Evolutionary conservation across 64 coral and sea anemone species (phyloP), one percentile per base, ranked within the genome.

Genomic region (Stylophora pistillata): DNA sequence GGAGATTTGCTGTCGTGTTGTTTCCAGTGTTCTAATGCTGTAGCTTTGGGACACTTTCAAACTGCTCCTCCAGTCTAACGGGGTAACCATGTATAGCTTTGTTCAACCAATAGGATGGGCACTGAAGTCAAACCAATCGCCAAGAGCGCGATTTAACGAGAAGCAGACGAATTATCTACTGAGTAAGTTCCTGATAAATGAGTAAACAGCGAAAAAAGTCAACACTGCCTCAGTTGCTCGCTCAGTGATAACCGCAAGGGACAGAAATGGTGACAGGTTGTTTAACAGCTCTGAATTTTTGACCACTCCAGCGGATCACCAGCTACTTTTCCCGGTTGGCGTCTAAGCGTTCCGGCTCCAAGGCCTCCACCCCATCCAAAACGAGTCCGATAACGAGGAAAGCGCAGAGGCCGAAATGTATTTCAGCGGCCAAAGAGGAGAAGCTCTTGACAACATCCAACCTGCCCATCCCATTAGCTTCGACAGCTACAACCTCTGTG

Each of bases 161-260:
- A 78, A 77, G 37, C 87, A 68, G 29, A 89, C 78, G 47, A 6
- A 69, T 26, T 89, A 89, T 76, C 30, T 78, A 23, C 32, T 78
- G 30, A 53, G 74, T 37, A 89, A 78, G 53, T 89, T 89, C 73
- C n/a, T n/a, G n/a, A n/a, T n/a, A n/a, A n/a, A n/a, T n/a, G n/a
- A n/a, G n/a, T n/a, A n/a, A n/a, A n/a, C 62, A 14, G 71, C 73
- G 12, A 29, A 78, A 61, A 88, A 88, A 78, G 15, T 88, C 16
- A 66, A 74, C 32, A 57, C 86, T 65, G 17, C 73, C 16, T 75
- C 86, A 25, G 86, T 69, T 76, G 56, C 86, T 18, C 73, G 59
- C 16, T 74, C 71, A 3, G 78, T 88, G 86, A 53, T 88, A 23
- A 88, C 55, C 31, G 86, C 58, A n/a, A 88, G 86, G 66, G 73